Conservation (phyloP, 2,888 invertebrate species). For the Drosophila prolongata region DNA sequence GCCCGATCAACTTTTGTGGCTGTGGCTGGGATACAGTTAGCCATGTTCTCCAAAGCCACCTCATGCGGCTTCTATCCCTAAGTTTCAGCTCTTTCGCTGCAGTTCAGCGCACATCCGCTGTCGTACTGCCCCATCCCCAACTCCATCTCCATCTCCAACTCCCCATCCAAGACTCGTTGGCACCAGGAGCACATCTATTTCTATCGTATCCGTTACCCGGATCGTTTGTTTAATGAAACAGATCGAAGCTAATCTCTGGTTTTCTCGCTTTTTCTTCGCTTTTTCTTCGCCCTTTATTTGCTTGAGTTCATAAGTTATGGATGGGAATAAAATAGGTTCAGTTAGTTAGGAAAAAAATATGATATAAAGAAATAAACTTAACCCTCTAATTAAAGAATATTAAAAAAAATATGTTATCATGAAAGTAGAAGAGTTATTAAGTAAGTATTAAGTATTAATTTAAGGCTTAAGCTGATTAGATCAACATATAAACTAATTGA, state of each 20-base stretch:
- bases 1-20: conserved; percentile 14
- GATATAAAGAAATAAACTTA: too few species aligned
- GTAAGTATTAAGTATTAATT: too few species aligned
- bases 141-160: conserved; percentile 1
- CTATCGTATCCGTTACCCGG: conserved; percentile 33
- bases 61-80: conserved; percentile 40
- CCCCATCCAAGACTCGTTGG: conserved; percentile 29
- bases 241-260: conserved; percentile 31
- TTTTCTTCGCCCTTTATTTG: background rate
- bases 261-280: conserved; percentile 6
- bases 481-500: too few species aligned
- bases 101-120: conserved; percentile 41
- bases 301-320: background rate
- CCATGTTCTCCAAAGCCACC: conserved; percentile 40
- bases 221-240: conserved; percentile 39
- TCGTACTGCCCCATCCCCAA: conserved; percentile 3
- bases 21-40: conserved; percentile 39
- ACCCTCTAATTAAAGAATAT: too few species aligned
- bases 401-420: too few species aligned
- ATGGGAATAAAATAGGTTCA: background rate
- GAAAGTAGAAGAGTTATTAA: too few species aligned
- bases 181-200: conserved; percentile 25
- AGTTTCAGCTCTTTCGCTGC: conserved; percentile 22
- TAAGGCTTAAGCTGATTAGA: too few species aligned
- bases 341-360: background rate